Evolutionary conservation across 2,113 vertebrate genomes (phyloP), one percentile per base, ranked within the genome.

Genomic region (Apaloderma vittatum): DNA sequence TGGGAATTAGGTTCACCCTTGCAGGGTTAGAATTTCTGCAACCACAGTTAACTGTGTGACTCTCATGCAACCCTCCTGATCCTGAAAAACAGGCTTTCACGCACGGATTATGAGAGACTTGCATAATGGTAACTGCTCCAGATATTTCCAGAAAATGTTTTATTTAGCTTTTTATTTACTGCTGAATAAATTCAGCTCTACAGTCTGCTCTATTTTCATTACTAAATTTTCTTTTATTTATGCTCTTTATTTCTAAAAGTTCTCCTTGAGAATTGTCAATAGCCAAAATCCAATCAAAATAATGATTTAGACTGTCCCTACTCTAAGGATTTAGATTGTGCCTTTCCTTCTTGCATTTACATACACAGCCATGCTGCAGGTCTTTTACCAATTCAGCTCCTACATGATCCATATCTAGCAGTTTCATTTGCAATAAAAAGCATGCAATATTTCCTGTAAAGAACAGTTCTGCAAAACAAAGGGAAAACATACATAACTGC

Each of bases 361-460:
- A 73, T 43, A 92, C 30, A 66, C 32, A 96, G 30, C 20, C 62
- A 29, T 82, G 88, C 86, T 87, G 68, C 43, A 73, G 48, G 78
- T 65, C 84, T 93, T 80, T 40, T 37, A 90, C 52, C 62, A 93
- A 61, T 74, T 89, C 83, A 90, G 40, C 88, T 94, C 81, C 93
- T 87, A 94, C 87, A 93, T 57, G 83, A 62, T 68, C 90, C 96
- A 86, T 75, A 97, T 93, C 95, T 96, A 96, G 81, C 65, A 75
- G n/a, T 88, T 96, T 83, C 45, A 55, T 93, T 80, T 93, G 75
- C 76, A 97, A 93, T 89, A 94, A 96, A 97, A 91, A 93, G 80
- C 61, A 63, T 15, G 11, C 37, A 90, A 51, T 78, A 59, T 75
- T 92, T 95, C 68, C 80, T 83, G 37, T 74, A 94, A 91, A 91